A percentile compares a stretch with the other conserved stretches of the same genome.
These are phyloP conservation scores for Ameiurus melas DNA, from an alignment of 2,113 vertebrate genomes.

Conservation along the genomic window DNA sequence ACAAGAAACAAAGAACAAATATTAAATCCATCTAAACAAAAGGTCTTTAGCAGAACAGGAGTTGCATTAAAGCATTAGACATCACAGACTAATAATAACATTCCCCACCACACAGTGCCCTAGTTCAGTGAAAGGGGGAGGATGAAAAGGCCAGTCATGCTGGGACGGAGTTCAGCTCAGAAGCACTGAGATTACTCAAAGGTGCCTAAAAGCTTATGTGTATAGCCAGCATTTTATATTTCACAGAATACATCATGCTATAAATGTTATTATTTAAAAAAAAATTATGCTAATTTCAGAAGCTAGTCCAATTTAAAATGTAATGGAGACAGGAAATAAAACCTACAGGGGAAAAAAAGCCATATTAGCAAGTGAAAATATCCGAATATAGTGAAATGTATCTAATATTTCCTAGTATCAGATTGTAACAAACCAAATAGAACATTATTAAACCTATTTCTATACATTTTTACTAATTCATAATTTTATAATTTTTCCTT, in stretches of 20 bases:
- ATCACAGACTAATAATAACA: conserved; percentile 10
- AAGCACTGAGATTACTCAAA: not conserved
- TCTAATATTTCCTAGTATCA: not conserved
- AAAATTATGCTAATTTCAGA: not conserved
- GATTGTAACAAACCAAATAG: not conserved
- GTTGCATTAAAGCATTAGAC: not conserved
- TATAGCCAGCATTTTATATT: not conserved
- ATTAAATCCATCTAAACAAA: not conserved
- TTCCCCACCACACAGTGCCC: conserved; percentile 5
- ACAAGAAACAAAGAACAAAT: not conserved
- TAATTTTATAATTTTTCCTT: too few species aligned
- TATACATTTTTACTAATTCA: too few species aligned
- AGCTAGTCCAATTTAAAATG: not conserved
- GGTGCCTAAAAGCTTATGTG: too few species aligned
- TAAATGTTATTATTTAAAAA: not conserved
- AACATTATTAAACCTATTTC: not conserved
- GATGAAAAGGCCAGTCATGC: conserved; percentile 9
- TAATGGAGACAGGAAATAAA: not conserved
- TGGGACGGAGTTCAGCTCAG: not conserved
- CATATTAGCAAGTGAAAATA: not conserved
- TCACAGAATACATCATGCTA: not conserved
- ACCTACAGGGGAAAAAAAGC: not conserved
- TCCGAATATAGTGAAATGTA: not conserved
- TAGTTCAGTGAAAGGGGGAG: not conserved
- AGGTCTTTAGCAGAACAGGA: not conserved